A percentile compares a stretch with the other conserved stretches of the same genome.
These are phyloP conservation scores for Parauchenoglanis punctatus DNA, from an alignment of 2,797 vertebrate species.

Conservation along the genomic window DNA sequence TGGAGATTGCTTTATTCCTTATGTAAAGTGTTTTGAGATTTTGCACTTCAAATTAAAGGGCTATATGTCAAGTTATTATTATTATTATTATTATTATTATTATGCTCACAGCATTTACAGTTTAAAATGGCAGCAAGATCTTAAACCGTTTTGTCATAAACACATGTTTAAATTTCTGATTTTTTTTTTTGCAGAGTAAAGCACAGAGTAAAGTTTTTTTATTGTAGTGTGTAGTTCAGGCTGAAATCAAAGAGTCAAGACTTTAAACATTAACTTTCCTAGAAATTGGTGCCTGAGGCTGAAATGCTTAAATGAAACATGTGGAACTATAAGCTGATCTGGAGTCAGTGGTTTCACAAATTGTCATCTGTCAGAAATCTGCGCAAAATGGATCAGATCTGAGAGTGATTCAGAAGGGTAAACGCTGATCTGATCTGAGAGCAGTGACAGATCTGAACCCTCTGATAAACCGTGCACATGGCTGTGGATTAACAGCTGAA, in stretches of 20 bases:
- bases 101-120: not conserved
- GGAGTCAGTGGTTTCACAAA: not conserved
- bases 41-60: not conserved
- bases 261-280: not conserved
- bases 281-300: not conserved
- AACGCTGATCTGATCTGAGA: too few species aligned
- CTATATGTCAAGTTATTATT: not conserved
- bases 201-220: too few species aligned
- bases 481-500: not conserved
- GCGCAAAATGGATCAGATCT: not conserved
- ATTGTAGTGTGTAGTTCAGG: not conserved
- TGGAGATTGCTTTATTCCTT: too few species aligned
- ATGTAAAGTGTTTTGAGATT: not conserved
- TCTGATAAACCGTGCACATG: not conserved
- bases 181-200: not conserved
- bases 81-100: not conserved
- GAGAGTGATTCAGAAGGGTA: not conserved
- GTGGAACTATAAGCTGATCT: not conserved
- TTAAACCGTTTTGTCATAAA: not conserved
- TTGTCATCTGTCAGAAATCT: not conserved
- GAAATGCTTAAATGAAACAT: not conserved
- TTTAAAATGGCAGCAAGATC: not conserved
- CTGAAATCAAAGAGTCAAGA: not conserved
- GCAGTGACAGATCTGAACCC: not conserved
- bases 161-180: not conserved